phyloP scores from a whole-genome alignment of 2,113 vertebrate species.

The Atherinomorus stipes region DNA sequence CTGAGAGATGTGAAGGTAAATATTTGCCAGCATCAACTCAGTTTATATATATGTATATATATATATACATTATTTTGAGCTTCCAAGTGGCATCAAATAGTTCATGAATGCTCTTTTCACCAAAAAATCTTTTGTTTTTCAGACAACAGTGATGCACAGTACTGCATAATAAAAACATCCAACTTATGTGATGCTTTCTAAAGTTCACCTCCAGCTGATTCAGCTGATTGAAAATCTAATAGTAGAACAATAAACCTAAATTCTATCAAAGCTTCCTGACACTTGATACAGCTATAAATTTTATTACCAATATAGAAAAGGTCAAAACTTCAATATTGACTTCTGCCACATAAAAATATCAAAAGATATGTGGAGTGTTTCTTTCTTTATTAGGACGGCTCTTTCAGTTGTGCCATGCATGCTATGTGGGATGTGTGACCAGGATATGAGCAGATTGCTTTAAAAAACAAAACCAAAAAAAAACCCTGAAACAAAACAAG shows the following conservation, averaged over 20 bases:
- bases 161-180: neutral
- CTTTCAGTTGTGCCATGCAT: neutral
- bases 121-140: neutral
- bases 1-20: neutral
- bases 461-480: neutral
- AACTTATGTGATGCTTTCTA: neutral
- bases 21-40: neutral
- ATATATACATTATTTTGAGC: no score
- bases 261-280: constrained; percentile 2
- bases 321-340: neutral
- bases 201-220: constrained; percentile 13
- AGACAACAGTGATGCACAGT: neutral
- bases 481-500: no score
- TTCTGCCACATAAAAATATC: neutral
- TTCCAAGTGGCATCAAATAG: neutral
- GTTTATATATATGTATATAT: no score
- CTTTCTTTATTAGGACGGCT: neutral
- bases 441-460: neutral
- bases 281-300: neutral
- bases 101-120: neutral
- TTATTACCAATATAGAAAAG: neutral
- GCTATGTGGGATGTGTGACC: neutral
- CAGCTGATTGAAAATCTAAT: constrained; percentile 18
- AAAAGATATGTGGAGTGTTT: neutral
- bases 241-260: neutral